Percentiles rank a stretch among this genome's conserved stretches.
These are phyloP conservation scores for Pangasius mekongensis DNA, from an alignment of 2,797 vertebrate species.

Conservation along the genomic window DNA sequence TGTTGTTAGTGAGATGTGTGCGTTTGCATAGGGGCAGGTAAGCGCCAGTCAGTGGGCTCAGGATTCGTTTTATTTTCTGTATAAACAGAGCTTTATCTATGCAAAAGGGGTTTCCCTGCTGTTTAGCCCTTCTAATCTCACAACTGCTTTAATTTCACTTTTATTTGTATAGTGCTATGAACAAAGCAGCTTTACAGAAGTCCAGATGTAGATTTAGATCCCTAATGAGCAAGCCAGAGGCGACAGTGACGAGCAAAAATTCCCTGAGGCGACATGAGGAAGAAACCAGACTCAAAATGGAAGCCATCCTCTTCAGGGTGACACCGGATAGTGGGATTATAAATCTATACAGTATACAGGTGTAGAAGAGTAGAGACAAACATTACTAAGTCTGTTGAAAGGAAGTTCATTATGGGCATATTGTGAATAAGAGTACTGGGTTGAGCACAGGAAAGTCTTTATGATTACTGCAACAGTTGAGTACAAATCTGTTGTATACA, in stretches of 20 bases:
- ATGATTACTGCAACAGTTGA: neutral
- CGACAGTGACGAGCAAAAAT: neutral
- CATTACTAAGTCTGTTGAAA: neutral
- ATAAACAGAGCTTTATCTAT: neutral
- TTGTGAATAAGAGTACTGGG: neutral
- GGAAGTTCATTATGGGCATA: neutral
- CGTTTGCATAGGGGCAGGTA: neutral
- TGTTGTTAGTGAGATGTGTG: neutral
- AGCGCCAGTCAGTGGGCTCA: neutral
- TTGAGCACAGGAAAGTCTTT: neutral
- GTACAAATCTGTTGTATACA: neutral
- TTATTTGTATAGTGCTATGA: neutral
- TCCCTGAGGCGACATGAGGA: neutral
- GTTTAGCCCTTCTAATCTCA: neutral
- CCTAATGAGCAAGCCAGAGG: neutral
- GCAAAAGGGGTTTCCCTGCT: neutral
- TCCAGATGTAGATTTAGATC: neutral
- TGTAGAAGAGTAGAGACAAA: neutral
- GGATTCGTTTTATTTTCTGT: neutral
- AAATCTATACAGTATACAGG: neutral
- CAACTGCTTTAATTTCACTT: neutral
- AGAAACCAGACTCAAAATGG: constrained; percentile 15
- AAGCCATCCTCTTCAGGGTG: neutral
- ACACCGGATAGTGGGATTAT: constrained; percentile 18
- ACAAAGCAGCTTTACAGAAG: constrained; percentile 20